These are phyloP conservation scores for Limanda limanda DNA, from an alignment of 2,113 vertebrate species.

Conservation along the genomic window DNA sequence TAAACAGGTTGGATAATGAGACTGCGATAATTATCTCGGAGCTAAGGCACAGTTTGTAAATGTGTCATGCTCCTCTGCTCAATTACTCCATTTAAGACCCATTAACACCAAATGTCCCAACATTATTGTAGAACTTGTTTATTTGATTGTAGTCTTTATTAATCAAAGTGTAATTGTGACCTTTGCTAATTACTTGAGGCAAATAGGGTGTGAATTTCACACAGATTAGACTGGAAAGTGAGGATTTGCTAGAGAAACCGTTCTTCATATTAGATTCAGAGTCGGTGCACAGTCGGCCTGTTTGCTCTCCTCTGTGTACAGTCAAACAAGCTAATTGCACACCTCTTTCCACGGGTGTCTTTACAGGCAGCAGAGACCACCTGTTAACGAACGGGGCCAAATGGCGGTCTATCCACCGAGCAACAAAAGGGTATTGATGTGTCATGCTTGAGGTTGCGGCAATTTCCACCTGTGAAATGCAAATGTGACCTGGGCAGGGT, in stretches of 20 bases:
- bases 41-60: conserved; percentile 54
- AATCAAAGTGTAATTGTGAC: conserved; percentile 54
- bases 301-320: conserved; percentile 21
- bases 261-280: conserved; percentile 17
- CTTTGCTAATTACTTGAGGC: conserved; percentile 49
- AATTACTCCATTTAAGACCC: conserved; percentile 66
- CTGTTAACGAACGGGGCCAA: conserved; percentile 49
- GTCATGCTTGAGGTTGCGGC: conserved; percentile 52
- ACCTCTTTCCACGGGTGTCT: conserved; percentile 33
- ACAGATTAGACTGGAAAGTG: neutral
- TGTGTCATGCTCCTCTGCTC: conserved; percentile 38
- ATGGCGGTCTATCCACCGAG: conserved; percentile 50
- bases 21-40: conserved; percentile 64
- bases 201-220: neutral
- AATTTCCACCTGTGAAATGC: conserved; percentile 70
- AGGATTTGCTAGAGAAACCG: neutral
- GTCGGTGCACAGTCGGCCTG: neutral
- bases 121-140: conserved; percentile 46
- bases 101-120: conserved; percentile 61
- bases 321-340: conserved; percentile 58
- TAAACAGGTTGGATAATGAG: conserved; percentile 68
- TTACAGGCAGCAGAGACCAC: conserved; percentile 39
- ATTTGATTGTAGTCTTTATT: conserved; percentile 61
- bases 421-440: conserved; percentile 62
- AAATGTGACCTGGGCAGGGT: conserved; percentile 59